A percentile compares a stretch with the other conserved stretches of the same genome.
Conservation (phyloP, 2,888 invertebrate genomes). For the Caenorhabditis auriculariae region DNA sequence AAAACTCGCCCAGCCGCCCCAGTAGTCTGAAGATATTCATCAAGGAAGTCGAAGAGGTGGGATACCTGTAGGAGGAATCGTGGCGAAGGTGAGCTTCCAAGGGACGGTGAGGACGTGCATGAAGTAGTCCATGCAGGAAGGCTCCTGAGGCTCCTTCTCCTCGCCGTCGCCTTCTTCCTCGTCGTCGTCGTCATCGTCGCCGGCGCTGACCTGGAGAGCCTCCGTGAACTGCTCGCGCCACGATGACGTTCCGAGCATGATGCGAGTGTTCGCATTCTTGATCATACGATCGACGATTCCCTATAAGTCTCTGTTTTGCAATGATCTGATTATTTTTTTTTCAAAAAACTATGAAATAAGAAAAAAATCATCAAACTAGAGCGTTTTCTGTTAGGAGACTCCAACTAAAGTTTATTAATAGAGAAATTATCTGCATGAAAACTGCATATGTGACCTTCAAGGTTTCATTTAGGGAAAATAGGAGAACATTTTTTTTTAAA, state of each 20-base stretch:
- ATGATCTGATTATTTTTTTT: too few species aligned
- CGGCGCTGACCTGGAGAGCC: conserved; percentile 73
- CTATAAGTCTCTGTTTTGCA: conserved; percentile 31
- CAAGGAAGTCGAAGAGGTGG: background rate
- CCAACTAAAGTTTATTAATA: too few species aligned
- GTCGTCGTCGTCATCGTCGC: conserved; percentile 60
- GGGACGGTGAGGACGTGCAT: conserved; percentile 93
- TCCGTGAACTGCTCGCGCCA: conserved; percentile 99
- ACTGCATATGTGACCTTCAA: too few species aligned
- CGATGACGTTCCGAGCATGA: conserved; percentile 87
- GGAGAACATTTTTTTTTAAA: too few species aligned
- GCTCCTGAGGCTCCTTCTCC: conserved; percentile 68
- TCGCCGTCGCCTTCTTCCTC: conserved; percentile 57
- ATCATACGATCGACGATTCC: conserved; percentile 89
- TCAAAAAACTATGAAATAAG: too few species aligned
- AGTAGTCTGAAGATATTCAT: conserved; percentile 73
- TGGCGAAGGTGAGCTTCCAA: conserved; percentile 97
- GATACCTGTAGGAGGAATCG: conserved; percentile 92
- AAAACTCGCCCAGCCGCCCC: conserved; percentile 93
- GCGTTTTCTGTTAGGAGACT: too few species aligned
- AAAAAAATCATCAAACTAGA: too few species aligned
- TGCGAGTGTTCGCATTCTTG: conserved; percentile 91
- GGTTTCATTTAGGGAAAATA: too few species aligned
- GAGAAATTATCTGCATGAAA: too few species aligned
- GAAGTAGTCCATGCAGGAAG: conserved; percentile 86